Base-by-base conservation (phyloP, 2,888 invertebrate species). In the Heliothis peltigera region DNA sequence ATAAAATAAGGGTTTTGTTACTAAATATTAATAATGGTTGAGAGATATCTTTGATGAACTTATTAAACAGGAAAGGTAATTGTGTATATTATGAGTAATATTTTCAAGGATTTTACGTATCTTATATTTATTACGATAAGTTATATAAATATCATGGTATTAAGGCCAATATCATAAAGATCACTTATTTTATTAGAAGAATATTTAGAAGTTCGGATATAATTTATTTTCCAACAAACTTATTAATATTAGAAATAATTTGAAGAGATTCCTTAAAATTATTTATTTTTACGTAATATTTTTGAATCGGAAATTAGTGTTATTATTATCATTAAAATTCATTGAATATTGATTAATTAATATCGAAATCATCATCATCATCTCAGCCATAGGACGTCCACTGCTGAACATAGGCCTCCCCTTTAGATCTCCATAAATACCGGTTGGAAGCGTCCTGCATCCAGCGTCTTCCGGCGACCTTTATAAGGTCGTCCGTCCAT, bases 171-270 rank as follows among this genome's bases (percentile, higher is more conserved):
- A 39, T 39, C 5, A 1, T 10, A n/a, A n/a, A 39, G 39, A 10
- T n/a, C 39, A 39, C 39, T 39, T 39, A 39, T 39, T 39, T 15
- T n/a, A 39, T 39, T 32, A 32, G 32, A 39, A n/a, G n/a, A 39
- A n/a, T n/a, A 39, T 39, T 15, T 39, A 5, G 5, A 39, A 35
- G 4, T 35, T 35, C 35, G 4, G 35, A 35, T 15, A 35, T 35
- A 35, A n/a, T 39, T 32, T 15, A n/a, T 39, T 39, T 1, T 39
- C 8, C 39, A n/a, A 39, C 15, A 39, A 39, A 39, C 3, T 39
- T n/a, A n/a, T n/a, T n/a, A n/a, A n/a, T n/a, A n/a, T n/a, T 5
- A 39, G 39, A 39, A n/a, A n/a, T 39, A 39, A n/a, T n/a, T 39
- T 39, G 32, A 32, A 39, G 39, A 39, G 15, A 39, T 39, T 39